Percentiles rank a stretch among this genome's conserved stretches.
These are phyloP conservation scores for Ascidia mentula DNA, from an alignment of 23 tunicate species.

Conservation along the genomic window DNA sequence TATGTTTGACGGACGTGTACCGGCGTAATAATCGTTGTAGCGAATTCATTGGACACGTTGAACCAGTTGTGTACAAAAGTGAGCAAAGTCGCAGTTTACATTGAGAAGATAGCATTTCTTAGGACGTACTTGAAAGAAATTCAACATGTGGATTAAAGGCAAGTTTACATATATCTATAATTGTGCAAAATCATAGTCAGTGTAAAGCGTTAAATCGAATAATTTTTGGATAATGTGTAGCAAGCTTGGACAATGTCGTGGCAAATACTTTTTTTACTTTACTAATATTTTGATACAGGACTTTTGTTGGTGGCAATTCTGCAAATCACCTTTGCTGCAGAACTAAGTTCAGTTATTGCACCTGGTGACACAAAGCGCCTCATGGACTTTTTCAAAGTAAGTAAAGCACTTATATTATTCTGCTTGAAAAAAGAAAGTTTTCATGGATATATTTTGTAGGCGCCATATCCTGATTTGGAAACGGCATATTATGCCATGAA, in stretches of 20 bases:
- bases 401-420: not conserved
- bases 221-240: no score
- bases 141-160: not conserved
- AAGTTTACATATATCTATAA: not conserved
- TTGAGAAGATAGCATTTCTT: not conserved
- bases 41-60: constrained; percentile 6
- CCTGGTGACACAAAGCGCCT: not conserved
- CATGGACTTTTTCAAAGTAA: not conserved
- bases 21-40: not conserved
- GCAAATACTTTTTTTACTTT: not conserved
- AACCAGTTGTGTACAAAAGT: no score
- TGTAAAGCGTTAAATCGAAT: no score
- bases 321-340: not conserved
- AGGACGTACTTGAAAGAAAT: not conserved
- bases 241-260: not conserved
- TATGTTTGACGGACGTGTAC: no score
- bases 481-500: constrained; percentile 46
- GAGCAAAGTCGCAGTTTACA: not conserved
- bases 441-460: constrained; percentile 1
- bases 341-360: not conserved
- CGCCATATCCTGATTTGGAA: constrained; percentile 61
- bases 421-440: not conserved
- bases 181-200: not conserved
- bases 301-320: constrained; percentile 3
- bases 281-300: not conserved